These are phyloP conservation scores for Dissostichus mawsoni DNA, from an alignment of 2,113 vertebrate genomes.

Conservation along the genomic window DNA sequence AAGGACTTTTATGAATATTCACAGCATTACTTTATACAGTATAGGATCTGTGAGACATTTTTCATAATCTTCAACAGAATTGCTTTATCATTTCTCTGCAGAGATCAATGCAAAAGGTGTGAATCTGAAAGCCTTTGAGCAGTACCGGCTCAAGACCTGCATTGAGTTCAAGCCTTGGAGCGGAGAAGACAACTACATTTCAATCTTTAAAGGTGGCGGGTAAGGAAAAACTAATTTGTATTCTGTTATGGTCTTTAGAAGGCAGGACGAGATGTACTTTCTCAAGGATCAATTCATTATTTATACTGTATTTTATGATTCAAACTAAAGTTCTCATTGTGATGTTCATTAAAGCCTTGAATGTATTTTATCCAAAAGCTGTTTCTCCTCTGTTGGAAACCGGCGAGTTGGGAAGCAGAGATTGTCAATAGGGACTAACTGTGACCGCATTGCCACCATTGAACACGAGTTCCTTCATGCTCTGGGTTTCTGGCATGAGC, in stretches of 20 bases:
- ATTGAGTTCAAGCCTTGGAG: constrained; percentile 95
- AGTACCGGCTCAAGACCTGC: constrained; percentile 93
- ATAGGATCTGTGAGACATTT: not conserved
- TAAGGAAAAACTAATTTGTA: constrained; percentile 67
- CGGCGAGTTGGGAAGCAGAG: constrained; percentile 81
- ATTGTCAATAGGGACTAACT: constrained; percentile 89
- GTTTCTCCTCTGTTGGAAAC: constrained; percentile 93
- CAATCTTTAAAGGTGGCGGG: constrained; percentile 91
- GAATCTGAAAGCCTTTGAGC: constrained; percentile 93
- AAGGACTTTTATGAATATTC: not conserved
- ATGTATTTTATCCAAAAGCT: constrained; percentile 78
- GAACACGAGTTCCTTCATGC: constrained; percentile 94
- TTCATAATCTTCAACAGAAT: not conserved
- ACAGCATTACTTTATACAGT: not conserved
- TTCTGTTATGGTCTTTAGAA: not conserved
- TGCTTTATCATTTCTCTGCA: constrained; percentile 61
- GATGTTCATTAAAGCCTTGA: constrained; percentile 17
- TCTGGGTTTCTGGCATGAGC: constrained; percentile 95
- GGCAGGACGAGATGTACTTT: not conserved
- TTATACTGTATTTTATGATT: not conserved
- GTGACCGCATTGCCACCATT: constrained; percentile 88
- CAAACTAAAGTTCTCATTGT: not conserved
- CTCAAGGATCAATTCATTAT: not conserved
- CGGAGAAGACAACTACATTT: constrained; percentile 93
- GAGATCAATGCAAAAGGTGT: constrained; percentile 95